Conservation (phyloP, 1,140 invertebrate genomes). For the Chymomyza costata region DNA sequence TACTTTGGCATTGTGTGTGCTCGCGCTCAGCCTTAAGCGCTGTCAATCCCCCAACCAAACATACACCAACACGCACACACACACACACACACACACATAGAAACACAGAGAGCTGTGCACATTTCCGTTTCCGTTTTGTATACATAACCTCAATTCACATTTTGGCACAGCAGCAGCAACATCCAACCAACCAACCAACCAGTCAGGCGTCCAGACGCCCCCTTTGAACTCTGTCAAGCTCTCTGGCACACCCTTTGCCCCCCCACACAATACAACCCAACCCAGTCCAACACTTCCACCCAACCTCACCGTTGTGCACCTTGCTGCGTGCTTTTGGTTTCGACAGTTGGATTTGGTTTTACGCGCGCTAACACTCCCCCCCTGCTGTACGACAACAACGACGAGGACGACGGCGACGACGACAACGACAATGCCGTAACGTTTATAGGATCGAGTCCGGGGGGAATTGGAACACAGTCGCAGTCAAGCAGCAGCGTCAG, state of each 20-base stretch:
- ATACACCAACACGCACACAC: neutral
- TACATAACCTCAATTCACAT: conserved; percentile 72
- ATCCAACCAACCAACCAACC: too few relatives aligned
- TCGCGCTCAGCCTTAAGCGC: conserved; percentile 7
- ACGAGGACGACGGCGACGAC: too few relatives aligned
- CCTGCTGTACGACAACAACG: too few relatives aligned
- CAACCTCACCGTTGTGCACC: conserved; percentile 66
- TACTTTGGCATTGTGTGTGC: conserved; percentile 33
- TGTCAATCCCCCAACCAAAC: conserved; percentile 17
- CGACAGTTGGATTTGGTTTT: conserved; percentile 67
- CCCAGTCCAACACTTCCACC: too few relatives aligned
- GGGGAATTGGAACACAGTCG: too few relatives aligned
- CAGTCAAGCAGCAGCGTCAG: conserved; percentile 50
- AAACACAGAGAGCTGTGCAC: conserved; percentile 60
- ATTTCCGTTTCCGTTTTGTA: conserved; percentile 71
- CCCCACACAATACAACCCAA: too few relatives aligned
- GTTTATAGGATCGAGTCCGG: too few relatives aligned
- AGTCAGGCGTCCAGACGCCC: conserved; percentile 11
- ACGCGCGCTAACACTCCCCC: conserved; percentile 11
- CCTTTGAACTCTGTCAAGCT: conserved; percentile 24
- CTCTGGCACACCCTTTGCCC: neutral
- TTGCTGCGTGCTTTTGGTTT: conserved; percentile 66
- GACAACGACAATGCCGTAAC: too few relatives aligned
- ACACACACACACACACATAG: neutral
- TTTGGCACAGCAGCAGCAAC: conserved; percentile 54